phyloP scores from a whole-genome alignment of 2,113 vertebrate genomes.

The Laticauda laticaudata region DNA sequence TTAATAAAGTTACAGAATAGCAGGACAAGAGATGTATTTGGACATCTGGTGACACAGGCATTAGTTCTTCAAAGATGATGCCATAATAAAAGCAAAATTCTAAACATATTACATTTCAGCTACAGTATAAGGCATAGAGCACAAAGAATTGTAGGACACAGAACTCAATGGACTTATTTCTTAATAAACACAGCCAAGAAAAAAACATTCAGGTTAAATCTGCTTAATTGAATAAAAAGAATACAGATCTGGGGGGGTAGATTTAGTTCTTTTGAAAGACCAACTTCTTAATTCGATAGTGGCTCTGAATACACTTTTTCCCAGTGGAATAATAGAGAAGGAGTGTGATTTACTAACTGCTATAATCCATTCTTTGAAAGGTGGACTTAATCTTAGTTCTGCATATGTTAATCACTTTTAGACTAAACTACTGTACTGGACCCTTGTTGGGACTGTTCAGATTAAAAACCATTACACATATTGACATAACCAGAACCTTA shows the following conservation, averaged over 20 bases:
- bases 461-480: not conserved
- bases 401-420: not conserved
- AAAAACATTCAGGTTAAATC: not conserved
- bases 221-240: not conserved
- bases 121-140: not conserved
- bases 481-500: not conserved
- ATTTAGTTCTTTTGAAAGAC: not conserved
- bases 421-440: not conserved
- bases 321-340: not conserved
- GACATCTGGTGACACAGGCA: not conserved
- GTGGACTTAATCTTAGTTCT: not conserved
- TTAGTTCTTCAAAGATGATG: not conserved
- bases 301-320: not conserved
- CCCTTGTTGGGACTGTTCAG: not conserved
- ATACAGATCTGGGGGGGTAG: not conserved
- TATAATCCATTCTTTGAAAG: not conserved
- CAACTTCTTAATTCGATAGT: not conserved
- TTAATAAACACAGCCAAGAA: not conserved
- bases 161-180: not conserved
- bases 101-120: not conserved
- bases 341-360: not conserved
- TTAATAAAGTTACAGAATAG: not conserved
- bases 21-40: not conserved
- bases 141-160: not conserved
- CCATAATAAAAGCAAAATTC: not conserved